Percentiles rank a stretch among this genome's conserved stretches.
Conservation (phyloP, 2,113 vertebrate species). For the Bos indicus region DNA sequence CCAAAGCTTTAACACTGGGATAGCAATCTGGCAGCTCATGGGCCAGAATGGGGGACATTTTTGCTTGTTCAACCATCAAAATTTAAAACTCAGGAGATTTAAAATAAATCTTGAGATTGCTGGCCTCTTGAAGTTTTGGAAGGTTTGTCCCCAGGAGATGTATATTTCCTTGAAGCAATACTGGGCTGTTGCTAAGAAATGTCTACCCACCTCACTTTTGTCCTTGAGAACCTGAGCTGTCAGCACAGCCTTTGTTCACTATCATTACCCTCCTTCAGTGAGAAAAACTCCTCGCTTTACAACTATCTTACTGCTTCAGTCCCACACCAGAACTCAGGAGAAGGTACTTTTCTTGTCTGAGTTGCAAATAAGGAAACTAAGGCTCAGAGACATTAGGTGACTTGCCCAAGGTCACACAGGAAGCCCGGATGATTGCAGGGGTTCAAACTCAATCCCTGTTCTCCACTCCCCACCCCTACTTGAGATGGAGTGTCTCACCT, state of each 20-base stretch:
- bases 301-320: background rate
- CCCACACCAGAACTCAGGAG: background rate
- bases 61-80: background rate
- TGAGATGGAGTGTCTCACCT: slow-evolving; percentile 75
- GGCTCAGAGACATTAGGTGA: background rate
- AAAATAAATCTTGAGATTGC: background rate
- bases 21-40: background rate
- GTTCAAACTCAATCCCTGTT: background rate
- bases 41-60: background rate
- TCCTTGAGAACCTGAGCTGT: background rate
- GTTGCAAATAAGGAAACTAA: background rate
- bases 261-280: background rate
- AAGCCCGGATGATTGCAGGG: background rate
- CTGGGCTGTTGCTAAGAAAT: background rate
- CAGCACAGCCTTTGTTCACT: background rate
- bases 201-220: background rate
- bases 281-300: background rate
- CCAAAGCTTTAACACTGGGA: background rate
- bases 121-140: background rate
- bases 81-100: background rate
- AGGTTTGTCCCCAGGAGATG: background rate
- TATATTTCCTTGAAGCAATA: background rate
- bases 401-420: background rate
- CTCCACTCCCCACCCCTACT: background rate
- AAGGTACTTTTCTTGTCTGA: background rate